A percentile compares a stretch with the other conserved stretches of the same genome.
These are phyloP conservation scores for Pristionchus mayeri DNA, from an alignment of 2,888 invertebrate genomes.

Conservation along the genomic window DNA sequence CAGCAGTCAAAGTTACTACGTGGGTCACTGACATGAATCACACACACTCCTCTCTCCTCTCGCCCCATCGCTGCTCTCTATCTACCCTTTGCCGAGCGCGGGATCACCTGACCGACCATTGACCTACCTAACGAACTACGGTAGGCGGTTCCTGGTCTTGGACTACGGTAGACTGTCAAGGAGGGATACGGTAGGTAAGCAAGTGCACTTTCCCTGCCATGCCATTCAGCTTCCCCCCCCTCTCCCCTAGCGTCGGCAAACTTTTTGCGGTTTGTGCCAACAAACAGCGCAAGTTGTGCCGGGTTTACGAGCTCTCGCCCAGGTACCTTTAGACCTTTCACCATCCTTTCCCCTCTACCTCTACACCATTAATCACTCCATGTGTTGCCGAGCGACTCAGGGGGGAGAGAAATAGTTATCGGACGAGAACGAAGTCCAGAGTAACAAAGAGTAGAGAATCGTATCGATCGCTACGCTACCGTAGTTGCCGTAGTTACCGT, in stretches of 20 bases:
- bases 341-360: neutral
- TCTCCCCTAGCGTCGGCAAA: constrained; percentile 20
- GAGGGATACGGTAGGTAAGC: neutral
- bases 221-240: neutral
- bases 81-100: too few species aligned
- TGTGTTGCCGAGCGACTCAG: neutral
- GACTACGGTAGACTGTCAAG: neutral
- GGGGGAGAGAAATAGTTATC: neutral
- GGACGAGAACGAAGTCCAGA: neutral
- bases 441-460: neutral
- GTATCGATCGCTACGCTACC: neutral
- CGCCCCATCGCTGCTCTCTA: neutral
- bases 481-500: neutral
- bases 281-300: neutral
- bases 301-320: neutral
- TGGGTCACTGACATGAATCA: constrained; percentile 15
- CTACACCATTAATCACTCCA: constrained; percentile 11
- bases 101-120: neutral
- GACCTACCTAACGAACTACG: constrained; percentile 2
- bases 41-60: neutral
- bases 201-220: too few species aligned
- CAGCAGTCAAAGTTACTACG: neutral
- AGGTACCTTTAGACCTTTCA: neutral
- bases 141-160: neutral
- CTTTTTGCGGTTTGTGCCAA: neutral